A percentile compares a stretch with the other conserved stretches of the same genome.
These are phyloP conservation scores for Halocynthia roretzi DNA, from an alignment of 23 tunicate species.

Conservation along the genomic window DNA sequence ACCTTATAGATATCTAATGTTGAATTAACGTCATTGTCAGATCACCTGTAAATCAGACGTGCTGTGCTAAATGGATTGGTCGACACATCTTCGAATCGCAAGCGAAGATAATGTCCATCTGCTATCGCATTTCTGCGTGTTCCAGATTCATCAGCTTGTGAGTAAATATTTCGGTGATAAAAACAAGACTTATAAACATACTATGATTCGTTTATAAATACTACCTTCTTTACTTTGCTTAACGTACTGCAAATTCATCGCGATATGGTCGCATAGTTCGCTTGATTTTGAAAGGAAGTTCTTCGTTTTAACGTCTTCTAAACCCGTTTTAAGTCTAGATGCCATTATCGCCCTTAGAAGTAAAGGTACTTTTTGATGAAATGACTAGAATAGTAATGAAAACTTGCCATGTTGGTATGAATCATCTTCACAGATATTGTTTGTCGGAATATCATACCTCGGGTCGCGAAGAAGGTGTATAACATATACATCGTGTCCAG, in stretches of 20 bases:
- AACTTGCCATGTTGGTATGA: too few relatives aligned
- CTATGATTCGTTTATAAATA: background rate
- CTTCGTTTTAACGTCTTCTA: background rate
- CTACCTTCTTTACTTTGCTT: background rate
- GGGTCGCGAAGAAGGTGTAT: constrained; percentile 24
- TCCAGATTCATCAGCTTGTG: background rate
- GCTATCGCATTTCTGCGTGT: background rate
- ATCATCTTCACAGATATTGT: background rate
- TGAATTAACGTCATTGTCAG: too few relatives aligned
- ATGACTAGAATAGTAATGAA: background rate
- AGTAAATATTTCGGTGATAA: constrained; percentile 1
- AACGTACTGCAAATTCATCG: background rate
- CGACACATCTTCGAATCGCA: background rate
- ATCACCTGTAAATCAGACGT: background rate
- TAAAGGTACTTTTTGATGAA: background rate
- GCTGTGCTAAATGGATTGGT: background rate
- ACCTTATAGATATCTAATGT: background rate
- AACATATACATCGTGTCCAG: background rate
- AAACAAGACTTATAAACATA: background rate
- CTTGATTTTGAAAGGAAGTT: background rate
- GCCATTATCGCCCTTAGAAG: background rate
- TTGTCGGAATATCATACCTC: background rate
- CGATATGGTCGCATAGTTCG: background rate
- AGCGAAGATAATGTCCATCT: background rate
- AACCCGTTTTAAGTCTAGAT: background rate